Percentiles rank a stretch among this genome's conserved stretches.
phyloP scores from a whole-genome alignment of 2,113 vertebrate genomes.

The Corvus hawaiiensis region DNA sequence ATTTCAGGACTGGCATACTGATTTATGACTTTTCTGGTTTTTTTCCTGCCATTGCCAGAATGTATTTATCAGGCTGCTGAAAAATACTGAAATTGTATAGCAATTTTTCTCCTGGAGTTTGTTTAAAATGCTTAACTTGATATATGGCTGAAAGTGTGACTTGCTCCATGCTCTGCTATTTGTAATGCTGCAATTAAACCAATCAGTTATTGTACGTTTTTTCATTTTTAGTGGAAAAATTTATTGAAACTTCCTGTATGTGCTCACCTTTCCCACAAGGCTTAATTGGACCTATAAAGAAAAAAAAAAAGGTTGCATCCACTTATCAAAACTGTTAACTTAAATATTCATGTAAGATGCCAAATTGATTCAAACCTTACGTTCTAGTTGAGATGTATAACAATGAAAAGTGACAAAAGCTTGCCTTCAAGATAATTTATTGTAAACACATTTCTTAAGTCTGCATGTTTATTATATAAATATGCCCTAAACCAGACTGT shows the following conservation, averaged over 20 bases:
- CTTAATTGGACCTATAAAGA: background rate
- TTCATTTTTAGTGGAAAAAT: background rate
- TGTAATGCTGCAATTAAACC: conserved; percentile 1
- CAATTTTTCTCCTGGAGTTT: conserved; percentile 23
- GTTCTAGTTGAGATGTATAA: conserved; percentile 8
- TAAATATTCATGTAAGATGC: conserved; percentile 14
- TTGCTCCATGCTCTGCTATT: background rate
- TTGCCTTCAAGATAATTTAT: conserved; percentile 59
- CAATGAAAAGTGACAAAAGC: conserved; percentile 31
- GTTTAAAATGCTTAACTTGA: conserved; percentile 35
- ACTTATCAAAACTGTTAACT: conserved; percentile 21
- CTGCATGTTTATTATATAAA: conserved; percentile 68
- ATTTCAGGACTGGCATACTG: background rate
- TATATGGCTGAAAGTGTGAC: background rate
- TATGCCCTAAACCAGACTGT: conserved; percentile 19
- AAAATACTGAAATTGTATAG: conserved; percentile 3
- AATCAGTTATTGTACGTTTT: background rate
- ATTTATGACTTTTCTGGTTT: background rate
- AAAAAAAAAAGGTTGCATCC: background rate
- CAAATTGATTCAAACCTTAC: background rate
- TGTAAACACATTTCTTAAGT: conserved; percentile 41
- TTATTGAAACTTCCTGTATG: background rate
- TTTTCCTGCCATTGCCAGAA: background rate
- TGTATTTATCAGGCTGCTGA: conserved; percentile 25
- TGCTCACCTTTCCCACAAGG: background rate